Base-by-base conservation (phyloP, 1,140 invertebrate species). In the Panulirus ornatus region DNA sequence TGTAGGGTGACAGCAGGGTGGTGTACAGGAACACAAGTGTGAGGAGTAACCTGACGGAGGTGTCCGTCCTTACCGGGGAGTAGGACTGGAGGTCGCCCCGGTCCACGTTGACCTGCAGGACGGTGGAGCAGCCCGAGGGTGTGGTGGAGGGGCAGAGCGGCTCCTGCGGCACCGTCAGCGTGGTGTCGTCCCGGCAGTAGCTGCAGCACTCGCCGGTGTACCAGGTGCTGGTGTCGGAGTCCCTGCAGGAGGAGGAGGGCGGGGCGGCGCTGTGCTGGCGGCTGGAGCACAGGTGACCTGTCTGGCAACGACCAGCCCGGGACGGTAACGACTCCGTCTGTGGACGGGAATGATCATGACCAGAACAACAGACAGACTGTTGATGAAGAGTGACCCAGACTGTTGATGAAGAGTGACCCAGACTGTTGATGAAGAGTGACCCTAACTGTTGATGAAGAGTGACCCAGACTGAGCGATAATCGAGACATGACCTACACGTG, bases 181-280 rank as follows among this genome's bases (percentile, higher is more conserved):
- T 87, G 30, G 63, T 47, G 30, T 87, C 51, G 11, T 79, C 75
- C 30, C 40, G 85, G 36, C 70, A 87, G 73, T 75, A 87, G 47
- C 34, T 63, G 85, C 85, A 87, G 40, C 58, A 87, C 27, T 87
- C 75, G 38, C 85, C 75, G 14, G 75, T 87, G 85, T 87, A 87
- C 85, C 85, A 87, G 19, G 73, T 87, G 73, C 51, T 63, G 9
- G 47, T 34, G 36, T 87, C 75, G 14, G 85, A 66, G 75, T 78
- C 51, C 38, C 51, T 47, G 34, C 85, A 76, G 71, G 71, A 76
- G 84, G 71, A 73, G 71, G 30, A 51, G 75, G 38, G 85, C 51
- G 73, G 27, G 30, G 71, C 47, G 22, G 84, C 22, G 34, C 36
- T 86, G 63, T 51, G 63, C 2, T 22, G 83, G 2, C 9, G 66